Conservation (phyloP, 2,797 vertebrate genomes). For the Enteromius argenteus region DNA sequence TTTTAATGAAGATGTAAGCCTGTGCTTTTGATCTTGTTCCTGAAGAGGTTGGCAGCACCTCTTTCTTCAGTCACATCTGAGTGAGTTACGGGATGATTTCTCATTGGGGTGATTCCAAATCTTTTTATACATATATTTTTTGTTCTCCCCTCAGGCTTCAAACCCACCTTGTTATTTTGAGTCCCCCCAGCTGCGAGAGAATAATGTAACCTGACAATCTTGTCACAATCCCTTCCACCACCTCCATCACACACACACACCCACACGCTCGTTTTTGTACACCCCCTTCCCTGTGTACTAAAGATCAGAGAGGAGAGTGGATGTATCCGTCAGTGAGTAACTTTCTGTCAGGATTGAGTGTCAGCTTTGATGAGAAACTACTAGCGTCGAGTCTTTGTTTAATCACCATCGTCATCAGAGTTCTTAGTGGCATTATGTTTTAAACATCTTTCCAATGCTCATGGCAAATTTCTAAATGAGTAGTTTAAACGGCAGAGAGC, state of each 20-base stretch:
- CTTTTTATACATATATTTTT: not conserved
- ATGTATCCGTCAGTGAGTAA: slow-evolving; percentile 34
- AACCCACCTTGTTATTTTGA: slow-evolving; percentile 62
- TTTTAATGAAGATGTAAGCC: slow-evolving; percentile 44
- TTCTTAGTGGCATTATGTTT: not conserved
- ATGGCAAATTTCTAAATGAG: slow-evolving; percentile 16
- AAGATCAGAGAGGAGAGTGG: slow-evolving; percentile 29
- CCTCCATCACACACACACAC: slow-evolving; percentile 36
- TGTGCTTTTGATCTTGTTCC: slow-evolving; percentile 9
- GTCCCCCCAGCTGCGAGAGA: slow-evolving; percentile 49
- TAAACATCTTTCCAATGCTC: not conserved
- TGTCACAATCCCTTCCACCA: slow-evolving; percentile 48
- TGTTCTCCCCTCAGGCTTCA: slow-evolving; percentile 10
- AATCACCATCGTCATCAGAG: slow-evolving; percentile 13
- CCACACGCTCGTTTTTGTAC: slow-evolving; percentile 8
- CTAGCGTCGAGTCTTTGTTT: slow-evolving; percentile 23
- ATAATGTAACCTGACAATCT: slow-evolving; percentile 52
- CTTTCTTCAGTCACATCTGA: slow-evolving; percentile 27
- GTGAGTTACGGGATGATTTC: not conserved
- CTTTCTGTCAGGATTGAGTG: slow-evolving; percentile 22
- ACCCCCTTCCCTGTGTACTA: slow-evolving; percentile 25
- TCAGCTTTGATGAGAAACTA: slow-evolving; percentile 31
- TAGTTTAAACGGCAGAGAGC: not conserved
- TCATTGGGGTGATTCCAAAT: slow-evolving; percentile 26
- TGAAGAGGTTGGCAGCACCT: slow-evolving; percentile 25